These are phyloP conservation scores for Ceyx melanurus DNA, from an alignment of 2,113 vertebrate genomes.

Conservation along the genomic window DNA sequence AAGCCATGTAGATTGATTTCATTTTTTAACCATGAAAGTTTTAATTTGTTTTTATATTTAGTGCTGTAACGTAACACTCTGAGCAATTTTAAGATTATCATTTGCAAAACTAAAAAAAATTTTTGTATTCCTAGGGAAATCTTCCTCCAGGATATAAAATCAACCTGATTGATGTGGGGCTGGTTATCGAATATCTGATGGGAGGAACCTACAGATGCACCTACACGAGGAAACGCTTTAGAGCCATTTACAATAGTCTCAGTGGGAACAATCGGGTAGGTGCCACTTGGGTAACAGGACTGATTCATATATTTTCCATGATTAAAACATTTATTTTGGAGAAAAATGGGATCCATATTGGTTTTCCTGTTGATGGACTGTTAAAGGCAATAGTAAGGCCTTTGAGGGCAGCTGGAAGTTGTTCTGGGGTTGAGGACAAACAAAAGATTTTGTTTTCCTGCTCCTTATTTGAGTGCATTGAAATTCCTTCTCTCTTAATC, in stretches of 20 bases:
- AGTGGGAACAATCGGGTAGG: constrained; percentile 90
- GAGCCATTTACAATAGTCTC: constrained; percentile 97
- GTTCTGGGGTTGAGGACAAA: not conserved
- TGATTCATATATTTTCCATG: not conserved
- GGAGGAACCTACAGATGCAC: constrained; percentile 97
- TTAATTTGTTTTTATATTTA: not conserved
- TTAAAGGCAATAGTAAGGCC: not conserved
- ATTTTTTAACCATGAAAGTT: not conserved
- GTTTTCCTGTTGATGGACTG: not conserved
- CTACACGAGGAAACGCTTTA: constrained; percentile 94
- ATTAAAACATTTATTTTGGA: not conserved
- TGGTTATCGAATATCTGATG: constrained; percentile 97
- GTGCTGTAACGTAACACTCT: not conserved
- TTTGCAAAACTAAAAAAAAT: not conserved
- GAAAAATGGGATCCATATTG: not conserved
- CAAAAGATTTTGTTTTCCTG: not conserved
- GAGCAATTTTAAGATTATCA: not conserved
- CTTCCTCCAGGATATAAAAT: constrained; percentile 98
- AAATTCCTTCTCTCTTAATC: not conserved
- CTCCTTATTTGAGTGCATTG: not conserved
- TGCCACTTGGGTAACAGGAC: not conserved
- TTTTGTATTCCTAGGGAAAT: constrained; percentile 84
- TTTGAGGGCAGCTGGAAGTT: not conserved
- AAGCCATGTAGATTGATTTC: not conserved
- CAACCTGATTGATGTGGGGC: constrained; percentile 93